Percentiles rank a stretch among this genome's conserved stretches.
phyloP scores from a whole-genome alignment of 53 echinoderm and acorn worm genomes.

The Arbacia lixula region DNA sequence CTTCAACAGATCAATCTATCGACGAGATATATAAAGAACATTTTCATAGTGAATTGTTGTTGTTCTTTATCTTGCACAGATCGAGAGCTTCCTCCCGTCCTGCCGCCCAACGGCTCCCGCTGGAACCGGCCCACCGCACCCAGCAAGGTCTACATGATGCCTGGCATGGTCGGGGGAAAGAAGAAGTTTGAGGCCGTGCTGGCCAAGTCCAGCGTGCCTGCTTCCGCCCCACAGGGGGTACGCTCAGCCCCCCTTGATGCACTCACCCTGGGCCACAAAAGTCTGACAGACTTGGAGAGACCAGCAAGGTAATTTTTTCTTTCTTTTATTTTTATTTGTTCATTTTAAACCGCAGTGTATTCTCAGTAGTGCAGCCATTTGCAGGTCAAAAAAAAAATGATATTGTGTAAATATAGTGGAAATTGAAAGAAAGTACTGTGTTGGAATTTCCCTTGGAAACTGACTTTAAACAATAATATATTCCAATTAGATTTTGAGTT shows the following conservation, averaged over 20 bases:
- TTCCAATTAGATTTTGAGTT: no score
- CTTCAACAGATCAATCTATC: no score
- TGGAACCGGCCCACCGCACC: constrained; percentile 69
- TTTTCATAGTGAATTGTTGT: no score
- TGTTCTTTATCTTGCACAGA: background rate
- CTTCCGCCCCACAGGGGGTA: constrained; percentile 41
- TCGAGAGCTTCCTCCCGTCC: constrained; percentile 45
- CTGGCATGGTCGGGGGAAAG: constrained; percentile 92
- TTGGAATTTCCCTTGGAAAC: no score
- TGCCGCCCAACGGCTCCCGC: constrained; percentile 77
- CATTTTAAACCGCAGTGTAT: no score
- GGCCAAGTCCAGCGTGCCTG: constrained; percentile 76
- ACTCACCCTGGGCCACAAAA: constrained; percentile 68
- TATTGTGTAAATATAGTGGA: no score
- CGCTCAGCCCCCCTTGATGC: constrained; percentile 56
- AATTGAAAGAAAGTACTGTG: no score
- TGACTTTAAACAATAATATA: no score
- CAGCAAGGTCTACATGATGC: constrained; percentile 96
- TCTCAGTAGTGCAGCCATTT: background rate
- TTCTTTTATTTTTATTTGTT: no score
- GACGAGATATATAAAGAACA: no score
- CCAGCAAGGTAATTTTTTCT: constrained; percentile 57
- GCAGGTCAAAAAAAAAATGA: background rate
- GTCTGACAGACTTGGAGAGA: constrained; percentile 85
- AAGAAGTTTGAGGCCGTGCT: constrained; percentile 95